Evolutionary conservation across 2,888 invertebrate species (phyloP), one percentile per base, ranked within the genome.

Genomic region (Trypoxylon attenuatum): DNA sequence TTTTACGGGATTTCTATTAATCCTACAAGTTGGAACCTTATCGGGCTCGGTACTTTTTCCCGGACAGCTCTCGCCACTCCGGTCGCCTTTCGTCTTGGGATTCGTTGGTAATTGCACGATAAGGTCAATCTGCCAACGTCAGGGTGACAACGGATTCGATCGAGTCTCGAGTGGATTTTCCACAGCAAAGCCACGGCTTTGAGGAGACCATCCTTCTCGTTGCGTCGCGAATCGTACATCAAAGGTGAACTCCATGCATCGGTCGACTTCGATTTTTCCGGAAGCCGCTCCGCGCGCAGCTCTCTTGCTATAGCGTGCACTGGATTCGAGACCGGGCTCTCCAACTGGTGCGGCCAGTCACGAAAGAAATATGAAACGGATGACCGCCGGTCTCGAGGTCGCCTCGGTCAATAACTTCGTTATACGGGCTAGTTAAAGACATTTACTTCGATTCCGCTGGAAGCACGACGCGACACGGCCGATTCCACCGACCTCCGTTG

Each of bases 61-160:
- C n/a, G n/a, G n/a, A n/a, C n/a, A n/a, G n/a, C n/a, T n/a, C n/a
- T n/a, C n/a, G n/a, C n/a, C n/a, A n/a, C n/a, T n/a, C n/a, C n/a
- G n/a, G n/a, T n/a, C n/a, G n/a, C n/a, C n/a, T n/a, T n/a, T n/a
- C n/a, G n/a, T n/a, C n/a, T n/a, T n/a, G n/a, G n/a, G n/a, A n/a
- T 39, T 22, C 39, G 39, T 68, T 70, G 55, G 70, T 78, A 82
- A 82, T 83, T 80, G 77, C 67, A 76, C 77, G 81, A 82, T 83
- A 78, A 82, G 79, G 73, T 53, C 59, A 51, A 61, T 33, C 54
- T 59, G 55, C 57, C 69, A 65, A 39, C 49, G 49, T 65, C n/a
- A 75, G 60, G 62, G 60, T 43, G 18, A 27, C 52, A 46, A 57
- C 39, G 47, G 42, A 19, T 53, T 51, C 69, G 70, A 70, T 61